Evolutionary conservation across 2,113 vertebrate genomes (phyloP), one percentile per base, ranked within the genome.

Genomic region (Proterorhinus semilunaris): DNA sequence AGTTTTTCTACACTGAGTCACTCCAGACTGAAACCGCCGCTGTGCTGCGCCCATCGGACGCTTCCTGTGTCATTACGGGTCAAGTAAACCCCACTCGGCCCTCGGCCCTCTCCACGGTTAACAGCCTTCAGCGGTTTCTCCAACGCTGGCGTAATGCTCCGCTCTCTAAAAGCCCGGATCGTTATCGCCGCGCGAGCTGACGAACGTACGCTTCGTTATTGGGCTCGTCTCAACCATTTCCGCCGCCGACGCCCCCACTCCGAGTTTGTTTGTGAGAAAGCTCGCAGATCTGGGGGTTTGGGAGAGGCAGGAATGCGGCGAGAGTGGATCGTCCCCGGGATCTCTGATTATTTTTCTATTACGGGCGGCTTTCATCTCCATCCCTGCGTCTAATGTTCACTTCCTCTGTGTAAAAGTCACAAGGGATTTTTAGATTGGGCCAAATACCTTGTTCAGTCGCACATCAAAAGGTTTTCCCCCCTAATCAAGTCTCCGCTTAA

Each of bases 291-390:
- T 59, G 43, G 58, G 43, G 9, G 53, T 54, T 36, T 3, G 46
- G 53, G 17, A 10, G 36, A 69, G 65, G 53, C 3, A 54, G 71
- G 78, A 84, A 77, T 82, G 80, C 15, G 42, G 21, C 21, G 69
- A 72, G 66, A 58, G 83, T 80, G 65, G 80, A 83, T 79, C 58
- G 64, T 73, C 63, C 63, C 49, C 55, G 64, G 80, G 67, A 76
- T 69, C 66, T n/a, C 0, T 42, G 63, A 76, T 86, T 75, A 75
- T 85, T 86, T 77, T 84, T 84, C 74, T 85, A 68, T 83, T 79
- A 76, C 6, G 49, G 58, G 75, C 61, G 52, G 66, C 80, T 82
- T 89, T 88, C 68, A 81, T 88, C 83, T 87, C 51, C 54, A 53
- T 80, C 76, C n/a, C 76, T 72, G 71, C 78, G 74, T 83, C 83